These are phyloP conservation scores for Anoplolepis gracilipes DNA, from an alignment of 1,140 invertebrate genomes.

Conservation along the genomic window DNA sequence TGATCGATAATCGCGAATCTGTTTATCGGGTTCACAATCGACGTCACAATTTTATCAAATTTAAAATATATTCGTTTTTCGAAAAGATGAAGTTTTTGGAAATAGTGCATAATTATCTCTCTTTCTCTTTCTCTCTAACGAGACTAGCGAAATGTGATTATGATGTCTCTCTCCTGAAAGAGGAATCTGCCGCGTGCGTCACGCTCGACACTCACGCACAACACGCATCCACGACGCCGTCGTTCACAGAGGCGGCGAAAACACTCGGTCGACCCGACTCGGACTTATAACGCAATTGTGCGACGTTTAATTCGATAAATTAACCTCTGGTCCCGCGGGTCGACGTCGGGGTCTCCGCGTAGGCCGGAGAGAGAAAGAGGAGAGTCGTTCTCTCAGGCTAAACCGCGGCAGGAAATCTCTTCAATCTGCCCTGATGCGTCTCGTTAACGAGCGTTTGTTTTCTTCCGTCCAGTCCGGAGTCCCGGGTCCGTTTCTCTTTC, in stretches of 20 bases:
- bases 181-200: constrained; percentile 15
- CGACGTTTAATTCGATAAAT: constrained; percentile 84
- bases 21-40: no score
- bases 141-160: neutral
- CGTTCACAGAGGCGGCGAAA: constrained; percentile 62
- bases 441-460: constrained; percentile 85
- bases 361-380: constrained; percentile 54
- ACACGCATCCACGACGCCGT: neutral
- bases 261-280: constrained; percentile 73
- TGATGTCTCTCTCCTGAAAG: constrained; percentile 1
- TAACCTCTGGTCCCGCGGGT: constrained; percentile 80
- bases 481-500: constrained; percentile 51
- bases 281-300: constrained; percentile 82
- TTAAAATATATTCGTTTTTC: neutral
- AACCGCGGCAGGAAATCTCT: constrained; percentile 85
- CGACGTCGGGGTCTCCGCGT: constrained; percentile 77
- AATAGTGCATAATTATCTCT: neutral
- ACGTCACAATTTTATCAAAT: neutral
- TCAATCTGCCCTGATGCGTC: constrained; percentile 84
- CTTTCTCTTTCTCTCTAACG: no score
- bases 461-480: constrained; percentile 75
- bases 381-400: constrained; percentile 73
- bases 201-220: constrained; percentile 15
- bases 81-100: neutral
- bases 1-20: neutral